phyloP scores from a whole-genome alignment of 2,797 vertebrate genomes.

The Brachyalestes nurse region DNA sequence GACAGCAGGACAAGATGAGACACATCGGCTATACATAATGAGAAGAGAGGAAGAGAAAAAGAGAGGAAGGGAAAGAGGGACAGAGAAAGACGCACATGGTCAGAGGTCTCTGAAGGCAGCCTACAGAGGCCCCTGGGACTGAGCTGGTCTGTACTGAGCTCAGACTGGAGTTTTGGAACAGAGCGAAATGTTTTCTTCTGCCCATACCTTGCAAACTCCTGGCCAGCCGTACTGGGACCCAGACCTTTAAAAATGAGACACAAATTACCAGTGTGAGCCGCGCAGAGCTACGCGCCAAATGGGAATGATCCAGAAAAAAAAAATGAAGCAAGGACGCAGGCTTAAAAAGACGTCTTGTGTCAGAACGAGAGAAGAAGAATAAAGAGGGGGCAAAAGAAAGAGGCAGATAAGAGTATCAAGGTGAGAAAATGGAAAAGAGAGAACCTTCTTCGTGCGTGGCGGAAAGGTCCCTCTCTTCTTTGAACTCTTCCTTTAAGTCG shows the following conservation, averaged over 20 bases:
- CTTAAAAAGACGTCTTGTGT: conserved; percentile 40
- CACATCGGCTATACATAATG: conserved; percentile 16
- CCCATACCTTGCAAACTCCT: conserved; percentile 66
- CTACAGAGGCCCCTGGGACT: conserved; percentile 57
- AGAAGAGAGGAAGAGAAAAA: conserved; percentile 39
- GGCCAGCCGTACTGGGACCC: conserved; percentile 64
- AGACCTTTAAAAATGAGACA: conserved; percentile 70
- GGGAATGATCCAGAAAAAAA: conserved; percentile 56
- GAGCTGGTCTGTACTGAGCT: conserved; percentile 62
- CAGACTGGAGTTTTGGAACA: conserved; percentile 65
- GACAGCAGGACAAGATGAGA: neutral
- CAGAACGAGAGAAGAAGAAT: conserved; percentile 9
- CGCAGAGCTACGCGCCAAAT: conserved; percentile 53
- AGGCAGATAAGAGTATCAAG: conserved; percentile 1
- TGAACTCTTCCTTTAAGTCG: conserved; percentile 89
- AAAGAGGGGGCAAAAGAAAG: conserved; percentile 31
- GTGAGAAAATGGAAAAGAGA: conserved; percentile 7
- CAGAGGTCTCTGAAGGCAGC: conserved; percentile 48
- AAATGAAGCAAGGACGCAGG: conserved; percentile 41
- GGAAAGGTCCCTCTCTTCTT: conserved; percentile 90
- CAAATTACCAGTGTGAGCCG: conserved; percentile 65
- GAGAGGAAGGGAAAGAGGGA: conserved; percentile 31
- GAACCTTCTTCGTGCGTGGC: conserved; percentile 89
- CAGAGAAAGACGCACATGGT: conserved; percentile 47
- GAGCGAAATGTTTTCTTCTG: conserved; percentile 62